Conservation (phyloP, 2,113 vertebrate genomes). For the Salvelinus alpinus region DNA sequence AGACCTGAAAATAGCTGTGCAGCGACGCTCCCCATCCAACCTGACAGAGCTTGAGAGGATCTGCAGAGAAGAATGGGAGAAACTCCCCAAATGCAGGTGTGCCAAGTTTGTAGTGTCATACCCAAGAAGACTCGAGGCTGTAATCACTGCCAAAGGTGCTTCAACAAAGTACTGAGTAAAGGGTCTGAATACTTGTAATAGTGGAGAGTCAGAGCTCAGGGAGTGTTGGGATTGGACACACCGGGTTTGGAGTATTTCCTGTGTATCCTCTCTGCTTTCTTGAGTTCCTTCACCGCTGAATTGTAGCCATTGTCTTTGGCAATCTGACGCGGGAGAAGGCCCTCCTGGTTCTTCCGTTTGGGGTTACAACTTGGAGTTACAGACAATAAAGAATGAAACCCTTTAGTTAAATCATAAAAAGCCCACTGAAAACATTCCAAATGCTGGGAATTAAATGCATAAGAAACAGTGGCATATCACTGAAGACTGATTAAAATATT, state of each 20-base stretch:
- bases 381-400: slow-evolving; percentile 1
- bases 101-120: too few species aligned
- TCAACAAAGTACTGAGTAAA: too few species aligned
- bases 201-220: slow-evolving; percentile 82
- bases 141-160: too few species aligned
- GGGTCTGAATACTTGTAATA: slow-evolving; percentile 52
- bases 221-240: slow-evolving; percentile 56
- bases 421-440: background rate
- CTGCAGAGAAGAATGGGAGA: too few species aligned
- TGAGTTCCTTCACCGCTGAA: slow-evolving; percentile 77
- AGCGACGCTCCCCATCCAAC: too few species aligned
- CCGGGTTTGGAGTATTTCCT: slow-evolving; percentile 64
- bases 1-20: too few species aligned
- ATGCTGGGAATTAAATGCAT: background rate
- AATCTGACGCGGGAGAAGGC: slow-evolving; percentile 73
- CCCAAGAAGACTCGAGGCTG: too few species aligned
- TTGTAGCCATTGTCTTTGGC: slow-evolving; percentile 83
- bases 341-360: slow-evolving; percentile 79
- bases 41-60: too few species aligned
- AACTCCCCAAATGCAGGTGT: too few species aligned
- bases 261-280: slow-evolving; percentile 72
- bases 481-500: background rate
- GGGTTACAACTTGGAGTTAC: slow-evolving; percentile 84
- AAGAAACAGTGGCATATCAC: too few species aligned
- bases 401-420: background rate